Evolutionary conservation across 2,888 invertebrate genomes (phyloP), one percentile per base, ranked within the genome.

Genomic region (Tetheella fluctuosa): DNA sequence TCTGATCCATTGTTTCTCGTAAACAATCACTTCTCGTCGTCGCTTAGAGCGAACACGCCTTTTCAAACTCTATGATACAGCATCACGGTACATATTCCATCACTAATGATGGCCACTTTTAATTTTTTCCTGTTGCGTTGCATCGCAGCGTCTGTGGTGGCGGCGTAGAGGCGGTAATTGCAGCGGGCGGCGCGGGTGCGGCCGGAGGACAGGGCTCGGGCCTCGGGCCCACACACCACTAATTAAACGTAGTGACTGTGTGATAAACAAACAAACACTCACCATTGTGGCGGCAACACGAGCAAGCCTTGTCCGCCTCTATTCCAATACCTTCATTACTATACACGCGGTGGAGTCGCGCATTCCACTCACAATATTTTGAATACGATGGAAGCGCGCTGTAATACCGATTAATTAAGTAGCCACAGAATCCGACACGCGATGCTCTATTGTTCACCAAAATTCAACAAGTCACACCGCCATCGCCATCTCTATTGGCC

Each of bases 201-300:
- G 54, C 63, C 2, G 39, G 1, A 8, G 15, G 54, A 62, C 57
- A 60, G 52, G 61, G 64, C 57, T 1, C 5, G 5, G n/a, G 39
- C 4, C 39, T 39, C 39, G 2, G 61, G 67, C 62, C 34, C 59
- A 60, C 68, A 66, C 63, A 64, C 60, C 60, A 67, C 83, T 88
- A 83, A 88, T 88, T 86, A 88, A 81, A 81, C 65, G 70, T 71
- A 74, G 83, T 87, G 87, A 87, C 84, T 72, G 72, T 74, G 63
- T 78, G 77, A 79, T 77, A 80, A 82, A 85, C 85, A 83, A 83
- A 85, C 86, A 81, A 71, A 77, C 75, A 68, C 8, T 48, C 17
- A 20, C 17, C 17, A 48, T 48, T 48, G 42, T 48, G 20, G 20
- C 64, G 58, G 60, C 39, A 53, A 58, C 54, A 54, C 17, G 39